Evolutionary conservation across 2,888 invertebrate genomes (phyloP).

Genomic region (Drosophila mimetica): DNA sequence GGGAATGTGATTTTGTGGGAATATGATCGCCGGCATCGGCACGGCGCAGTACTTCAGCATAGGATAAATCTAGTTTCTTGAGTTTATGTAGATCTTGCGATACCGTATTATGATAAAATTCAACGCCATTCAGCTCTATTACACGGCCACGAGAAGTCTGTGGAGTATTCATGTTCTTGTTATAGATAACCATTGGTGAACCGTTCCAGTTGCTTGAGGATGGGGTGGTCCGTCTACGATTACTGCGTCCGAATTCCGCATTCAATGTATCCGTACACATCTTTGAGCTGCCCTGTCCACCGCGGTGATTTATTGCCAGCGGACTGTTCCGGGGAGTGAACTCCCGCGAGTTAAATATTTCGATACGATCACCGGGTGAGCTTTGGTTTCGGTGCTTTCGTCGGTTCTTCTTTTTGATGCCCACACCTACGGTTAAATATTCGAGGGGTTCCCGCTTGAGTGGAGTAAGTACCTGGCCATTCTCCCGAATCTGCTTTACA

Average conservation of each 20-base stretch:
- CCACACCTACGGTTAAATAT: conserved; percentile 88
- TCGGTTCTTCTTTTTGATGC: conserved; percentile 90
- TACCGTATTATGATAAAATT: conserved; percentile 89
- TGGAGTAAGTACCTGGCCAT: conserved; percentile 86
- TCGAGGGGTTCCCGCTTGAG: conserved; percentile 90
- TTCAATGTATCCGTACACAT: conserved; percentile 53
- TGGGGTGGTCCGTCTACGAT: conserved; percentile 33
- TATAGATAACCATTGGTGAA: conserved; percentile 89
- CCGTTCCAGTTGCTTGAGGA: conserved; percentile 87
- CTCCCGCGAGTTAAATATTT: conserved; percentile 84
- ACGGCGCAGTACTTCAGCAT: conserved; percentile 92
- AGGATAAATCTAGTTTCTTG: conserved; percentile 92
- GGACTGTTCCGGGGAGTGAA: conserved; percentile 15
- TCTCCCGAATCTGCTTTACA: conserved; percentile 77
- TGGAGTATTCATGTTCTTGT: conserved; percentile 82
- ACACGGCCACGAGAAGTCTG: conserved; percentile 70
- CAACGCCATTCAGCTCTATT: conserved; percentile 81
- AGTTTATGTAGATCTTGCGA: conserved; percentile 93
- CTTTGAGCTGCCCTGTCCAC: conserved; percentile 37
- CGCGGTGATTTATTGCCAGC: conserved; percentile 10
- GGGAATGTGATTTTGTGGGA: conserved; percentile 57
- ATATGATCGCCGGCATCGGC: conserved; percentile 84
- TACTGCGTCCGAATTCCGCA: conserved; percentile 38
- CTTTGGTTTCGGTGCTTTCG: conserved; percentile 87
- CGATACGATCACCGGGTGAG: conserved; percentile 86